These are phyloP conservation scores for Ornithoptera alexandrae DNA, from an alignment of 2,888 invertebrate species.

Conservation along the genomic window DNA sequence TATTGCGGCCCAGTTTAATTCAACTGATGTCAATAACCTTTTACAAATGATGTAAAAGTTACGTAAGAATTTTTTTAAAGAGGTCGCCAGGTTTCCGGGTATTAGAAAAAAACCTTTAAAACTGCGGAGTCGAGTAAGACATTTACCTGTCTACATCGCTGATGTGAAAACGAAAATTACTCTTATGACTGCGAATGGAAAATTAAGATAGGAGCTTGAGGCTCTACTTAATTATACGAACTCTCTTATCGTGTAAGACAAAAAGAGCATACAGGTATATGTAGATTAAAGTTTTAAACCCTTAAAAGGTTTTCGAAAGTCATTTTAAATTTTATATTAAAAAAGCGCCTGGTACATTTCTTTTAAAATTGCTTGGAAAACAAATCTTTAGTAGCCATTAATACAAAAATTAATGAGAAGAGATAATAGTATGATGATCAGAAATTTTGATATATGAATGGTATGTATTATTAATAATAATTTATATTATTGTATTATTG, in stretches of 20 bases:
- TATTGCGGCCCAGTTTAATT: neutral
- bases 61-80: slow-evolving; percentile 8
- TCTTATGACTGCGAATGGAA: slow-evolving; percentile 10
- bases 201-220: slow-evolving; percentile 5
- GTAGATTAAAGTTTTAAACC: neutral
- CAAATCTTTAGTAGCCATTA: no score
- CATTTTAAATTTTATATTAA: neutral
- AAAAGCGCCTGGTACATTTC: neutral
- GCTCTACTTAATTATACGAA: slow-evolving; percentile 6
- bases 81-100: slow-evolving; percentile 1
- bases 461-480: no score
- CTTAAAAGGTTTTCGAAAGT: neutral
- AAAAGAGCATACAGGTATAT: neutral
- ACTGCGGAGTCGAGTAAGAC: slow-evolving; percentile 10
- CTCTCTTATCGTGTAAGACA: neutral
- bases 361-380: neutral
- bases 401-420: no score
- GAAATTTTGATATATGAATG: no score
- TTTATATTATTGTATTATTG: no score
- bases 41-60: slow-evolving; percentile 7
- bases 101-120: slow-evolving; percentile 7
- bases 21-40: slow-evolving; percentile 2
- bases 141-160: slow-evolving; percentile 12
- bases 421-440: no score
- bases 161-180: slow-evolving; percentile 14